Conservation (phyloP, 2,113 vertebrate species). For the Tauraco erythrolophus region DNA sequence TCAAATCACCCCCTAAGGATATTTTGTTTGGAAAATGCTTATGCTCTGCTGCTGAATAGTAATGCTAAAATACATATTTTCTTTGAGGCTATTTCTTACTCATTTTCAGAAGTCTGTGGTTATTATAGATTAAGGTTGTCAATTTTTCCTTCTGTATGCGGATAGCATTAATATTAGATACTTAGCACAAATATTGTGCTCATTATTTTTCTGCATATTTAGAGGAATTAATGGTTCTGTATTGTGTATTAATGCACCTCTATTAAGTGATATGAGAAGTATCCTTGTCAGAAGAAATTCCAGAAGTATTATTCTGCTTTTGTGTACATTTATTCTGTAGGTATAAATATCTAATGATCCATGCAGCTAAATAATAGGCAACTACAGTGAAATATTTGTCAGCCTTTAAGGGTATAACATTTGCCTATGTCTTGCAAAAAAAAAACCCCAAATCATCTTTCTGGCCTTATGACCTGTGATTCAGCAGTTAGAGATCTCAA, state of each 20-base stretch:
- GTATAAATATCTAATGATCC: background rate
- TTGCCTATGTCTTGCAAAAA: background rate
- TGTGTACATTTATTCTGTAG: background rate
- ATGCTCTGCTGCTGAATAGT: background rate
- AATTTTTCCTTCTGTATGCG: background rate
- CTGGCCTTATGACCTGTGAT: background rate
- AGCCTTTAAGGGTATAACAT: background rate
- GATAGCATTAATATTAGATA: background rate
- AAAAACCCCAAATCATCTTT: background rate
- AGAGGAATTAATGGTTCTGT: background rate
- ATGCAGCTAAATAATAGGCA: background rate
- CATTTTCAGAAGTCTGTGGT: background rate
- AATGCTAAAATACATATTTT: background rate
- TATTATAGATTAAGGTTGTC: background rate
- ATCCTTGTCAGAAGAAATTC: background rate
- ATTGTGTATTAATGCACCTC: background rate
- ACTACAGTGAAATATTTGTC: background rate
- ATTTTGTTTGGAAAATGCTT: slow-evolving; percentile 12
- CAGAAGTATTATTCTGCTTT: background rate
- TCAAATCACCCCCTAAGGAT: background rate
- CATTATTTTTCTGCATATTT: background rate
- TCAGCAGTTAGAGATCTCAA: background rate
- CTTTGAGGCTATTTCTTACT: background rate
- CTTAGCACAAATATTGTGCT: background rate
- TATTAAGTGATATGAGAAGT: background rate